phyloP scores from a whole-genome alignment of 2,113 vertebrate species.

The Drymodes brunneopygia region DNA sequence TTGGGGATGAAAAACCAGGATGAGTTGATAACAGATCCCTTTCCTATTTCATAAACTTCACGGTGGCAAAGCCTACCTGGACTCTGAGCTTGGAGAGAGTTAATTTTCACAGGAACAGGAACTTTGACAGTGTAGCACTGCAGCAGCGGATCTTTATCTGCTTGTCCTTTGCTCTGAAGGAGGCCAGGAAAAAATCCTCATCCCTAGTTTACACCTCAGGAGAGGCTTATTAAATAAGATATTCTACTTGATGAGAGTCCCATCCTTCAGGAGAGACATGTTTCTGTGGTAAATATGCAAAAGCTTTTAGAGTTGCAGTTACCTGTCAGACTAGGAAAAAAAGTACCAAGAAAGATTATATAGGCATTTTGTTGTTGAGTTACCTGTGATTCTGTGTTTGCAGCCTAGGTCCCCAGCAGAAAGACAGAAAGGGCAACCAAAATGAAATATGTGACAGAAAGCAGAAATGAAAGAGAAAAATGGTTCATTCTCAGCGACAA shows the following conservation, averaged over 20 bases:
- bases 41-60: background rate
- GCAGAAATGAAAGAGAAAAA: constrained; percentile 43
- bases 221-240: constrained; percentile 44
- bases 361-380: constrained; percentile 39
- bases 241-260: background rate
- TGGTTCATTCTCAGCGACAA: background rate
- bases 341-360: background rate
- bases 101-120: constrained; percentile 31
- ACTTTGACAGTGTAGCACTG: background rate
- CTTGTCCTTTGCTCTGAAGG: constrained; percentile 39
- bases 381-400: constrained; percentile 36
- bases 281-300: constrained; percentile 24
- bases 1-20: background rate
- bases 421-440: constrained; percentile 47
- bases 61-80: background rate
- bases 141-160: constrained; percentile 52
- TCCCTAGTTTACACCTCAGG: background rate
- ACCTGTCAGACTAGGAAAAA: background rate
- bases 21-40: background rate
- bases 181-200: constrained; percentile 10
- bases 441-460: constrained; percentile 49
- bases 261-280: background rate
- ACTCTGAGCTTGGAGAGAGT: constrained; percentile 14
- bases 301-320: constrained; percentile 34
- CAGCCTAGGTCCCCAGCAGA: background rate